These are phyloP conservation scores for Chascanopsetta lugubris DNA, from an alignment of 2,113 vertebrate species.

Conservation along the genomic window DNA sequence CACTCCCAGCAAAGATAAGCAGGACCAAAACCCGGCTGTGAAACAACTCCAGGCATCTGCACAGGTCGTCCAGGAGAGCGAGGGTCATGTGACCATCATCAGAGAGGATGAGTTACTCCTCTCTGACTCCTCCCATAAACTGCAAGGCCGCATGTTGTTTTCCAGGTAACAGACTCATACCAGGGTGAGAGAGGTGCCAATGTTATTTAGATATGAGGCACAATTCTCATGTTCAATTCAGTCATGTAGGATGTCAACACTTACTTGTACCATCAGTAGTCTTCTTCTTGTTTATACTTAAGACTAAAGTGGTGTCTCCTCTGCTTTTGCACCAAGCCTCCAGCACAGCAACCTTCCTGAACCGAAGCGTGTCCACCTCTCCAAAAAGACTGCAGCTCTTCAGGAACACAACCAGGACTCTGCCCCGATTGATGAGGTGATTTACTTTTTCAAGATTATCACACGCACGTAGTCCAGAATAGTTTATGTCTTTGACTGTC, in stretches of 20 bases:
- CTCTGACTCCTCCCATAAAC: conserved; percentile 64
- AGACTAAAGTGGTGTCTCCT: too few relatives aligned
- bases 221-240: background rate
- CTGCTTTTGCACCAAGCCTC: conserved; percentile 44
- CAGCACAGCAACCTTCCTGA: conserved; percentile 48
- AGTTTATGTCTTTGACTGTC: too few relatives aligned
- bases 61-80: conserved; percentile 30
- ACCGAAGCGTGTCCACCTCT: conserved; percentile 24
- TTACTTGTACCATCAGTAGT: too few relatives aligned
- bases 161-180: conserved; percentile 67
- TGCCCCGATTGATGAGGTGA: conserved; percentile 35
- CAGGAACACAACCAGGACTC: conserved; percentile 22
- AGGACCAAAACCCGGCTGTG: conserved; percentile 9
- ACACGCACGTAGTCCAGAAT: background rate
- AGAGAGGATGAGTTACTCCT: conserved; percentile 77
- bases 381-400: conserved; percentile 11
- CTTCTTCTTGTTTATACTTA: too few relatives aligned
- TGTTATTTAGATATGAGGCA: too few relatives aligned
- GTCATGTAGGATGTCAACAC: too few relatives aligned
- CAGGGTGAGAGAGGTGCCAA: background rate
- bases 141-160: conserved; percentile 58
- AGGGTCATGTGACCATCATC: conserved; percentile 39
- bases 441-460: background rate
- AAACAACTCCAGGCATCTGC: conserved; percentile 9
- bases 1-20: conserved; percentile 6